A percentile compares a stretch with the other conserved stretches of the same genome.
Evolutionary conservation across 2,113 vertebrate genomes (phyloP).

Genomic region (Eleginops maclovinus): DNA sequence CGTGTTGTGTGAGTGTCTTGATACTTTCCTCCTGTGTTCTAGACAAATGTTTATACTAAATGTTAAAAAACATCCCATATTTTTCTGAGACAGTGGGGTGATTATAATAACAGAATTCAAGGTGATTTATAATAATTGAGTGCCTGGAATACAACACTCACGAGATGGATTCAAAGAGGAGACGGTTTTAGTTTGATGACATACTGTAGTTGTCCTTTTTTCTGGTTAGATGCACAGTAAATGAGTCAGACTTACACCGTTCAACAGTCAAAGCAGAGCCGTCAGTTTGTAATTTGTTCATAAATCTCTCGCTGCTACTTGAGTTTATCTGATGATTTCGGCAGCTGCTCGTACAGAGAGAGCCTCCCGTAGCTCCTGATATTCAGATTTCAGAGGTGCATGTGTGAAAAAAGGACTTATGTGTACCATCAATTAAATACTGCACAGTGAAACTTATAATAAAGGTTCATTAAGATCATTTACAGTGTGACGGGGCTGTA

Average conservation of each 20-base stretch:
- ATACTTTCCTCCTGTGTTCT: constrained; percentile 25
- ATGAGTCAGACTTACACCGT: background rate
- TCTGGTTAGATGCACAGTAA: background rate
- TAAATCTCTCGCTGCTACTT: too few species aligned
- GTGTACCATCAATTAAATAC: too few species aligned
- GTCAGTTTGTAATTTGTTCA: too few species aligned
- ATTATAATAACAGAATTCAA: background rate
- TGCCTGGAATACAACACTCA: background rate
- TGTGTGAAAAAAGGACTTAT: too few species aligned
- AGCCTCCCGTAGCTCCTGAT: too few species aligned
- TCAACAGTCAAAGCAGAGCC: background rate
- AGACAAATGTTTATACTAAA: constrained; percentile 21
- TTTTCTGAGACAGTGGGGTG: constrained; percentile 10
- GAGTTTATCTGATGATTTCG: too few species aligned
- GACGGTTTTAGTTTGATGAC: background rate
- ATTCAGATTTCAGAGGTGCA: too few species aligned
- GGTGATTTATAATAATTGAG: constrained; percentile 2
- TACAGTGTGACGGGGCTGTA: background rate
- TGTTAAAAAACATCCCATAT: background rate
- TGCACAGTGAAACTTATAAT: background rate
- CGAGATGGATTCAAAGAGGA: background rate
- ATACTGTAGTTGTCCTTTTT: background rate
- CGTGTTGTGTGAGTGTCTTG: constrained; percentile 40
- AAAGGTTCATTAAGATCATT: background rate
- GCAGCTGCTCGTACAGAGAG: too few species aligned